A percentile compares a stretch with the other conserved stretches of the same genome.
Evolutionary conservation across 2,888 invertebrate species (phyloP).

Genomic region (Scotopteryx bipunctaria): DNA sequence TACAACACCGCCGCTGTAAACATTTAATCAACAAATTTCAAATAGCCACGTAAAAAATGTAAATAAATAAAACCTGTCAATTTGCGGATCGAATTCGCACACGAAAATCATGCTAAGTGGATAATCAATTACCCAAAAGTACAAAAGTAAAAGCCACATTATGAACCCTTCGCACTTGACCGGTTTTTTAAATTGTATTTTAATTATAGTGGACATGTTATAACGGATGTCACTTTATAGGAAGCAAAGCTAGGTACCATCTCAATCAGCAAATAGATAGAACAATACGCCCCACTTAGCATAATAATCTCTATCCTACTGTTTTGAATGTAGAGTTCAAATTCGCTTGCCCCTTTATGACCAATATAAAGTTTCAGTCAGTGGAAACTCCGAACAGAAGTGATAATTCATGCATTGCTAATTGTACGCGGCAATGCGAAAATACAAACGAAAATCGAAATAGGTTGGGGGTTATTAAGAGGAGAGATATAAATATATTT

Average conservation of each 20-base stretch:
- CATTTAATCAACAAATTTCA: too few relatives aligned
- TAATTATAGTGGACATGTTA: not conserved
- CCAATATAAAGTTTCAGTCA: constrained; percentile 36
- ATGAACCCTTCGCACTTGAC: too few relatives aligned
- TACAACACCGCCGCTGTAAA: too few relatives aligned
- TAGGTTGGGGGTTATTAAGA: constrained; percentile 15
- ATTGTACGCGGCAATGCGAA: constrained; percentile 53
- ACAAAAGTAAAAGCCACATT: too few relatives aligned
- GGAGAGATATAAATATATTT: constrained; percentile 33
- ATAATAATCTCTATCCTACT: constrained; percentile 10
- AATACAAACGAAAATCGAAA: constrained; percentile 46
- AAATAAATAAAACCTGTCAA: too few relatives aligned
- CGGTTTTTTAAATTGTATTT: too few relatives aligned
- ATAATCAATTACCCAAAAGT: too few relatives aligned
- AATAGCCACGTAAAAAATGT: too few relatives aligned
- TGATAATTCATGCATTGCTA: constrained; percentile 54
- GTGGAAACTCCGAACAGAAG: constrained; percentile 29
- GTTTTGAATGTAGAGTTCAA: constrained; percentile 9
- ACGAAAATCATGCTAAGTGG: too few relatives aligned
- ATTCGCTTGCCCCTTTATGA: constrained; percentile 20
- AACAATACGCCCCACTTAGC: constrained; percentile 9
- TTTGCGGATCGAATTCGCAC: too few relatives aligned
- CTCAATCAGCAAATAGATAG: constrained; percentile 16
- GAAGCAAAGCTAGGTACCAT: constrained; percentile 4
- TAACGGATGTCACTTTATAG: not conserved